Percentiles rank a stretch among this genome's conserved stretches.
Evolutionary conservation across 2,113 vertebrate species (phyloP).

Genomic region (Phylloscopus trochiloides): DNA sequence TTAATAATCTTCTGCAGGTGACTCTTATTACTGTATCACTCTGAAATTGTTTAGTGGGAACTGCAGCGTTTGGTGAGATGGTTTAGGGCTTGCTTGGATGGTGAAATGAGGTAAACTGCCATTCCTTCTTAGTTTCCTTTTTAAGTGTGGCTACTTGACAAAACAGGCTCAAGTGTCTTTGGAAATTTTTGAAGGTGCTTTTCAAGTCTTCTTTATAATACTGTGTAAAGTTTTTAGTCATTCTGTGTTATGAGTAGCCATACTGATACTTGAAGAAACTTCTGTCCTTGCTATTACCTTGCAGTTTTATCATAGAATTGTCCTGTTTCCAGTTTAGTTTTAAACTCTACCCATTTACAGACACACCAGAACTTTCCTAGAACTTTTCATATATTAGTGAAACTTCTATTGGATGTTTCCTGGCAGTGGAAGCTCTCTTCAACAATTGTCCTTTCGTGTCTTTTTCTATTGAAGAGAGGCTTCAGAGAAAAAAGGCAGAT

Average conservation of each 20-base stretch:
- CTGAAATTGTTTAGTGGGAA: not conserved
- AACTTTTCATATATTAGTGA: not conserved
- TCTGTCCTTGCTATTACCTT: not conserved
- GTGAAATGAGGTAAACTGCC: not conserved
- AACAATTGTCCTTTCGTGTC: not conserved
- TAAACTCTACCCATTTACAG: not conserved
- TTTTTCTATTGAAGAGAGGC: not conserved
- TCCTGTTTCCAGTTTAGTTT: not conserved
- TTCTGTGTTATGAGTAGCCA: not conserved
- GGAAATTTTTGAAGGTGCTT: not conserved
- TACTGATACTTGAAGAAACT: not conserved
- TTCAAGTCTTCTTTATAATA: not conserved
- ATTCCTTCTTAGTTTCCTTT: not conserved
- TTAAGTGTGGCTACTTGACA: not conserved
- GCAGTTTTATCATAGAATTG: not conserved
- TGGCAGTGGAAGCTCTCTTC: not conserved
- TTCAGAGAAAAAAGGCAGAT: not conserved
- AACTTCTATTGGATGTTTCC: not conserved
- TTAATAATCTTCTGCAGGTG: not conserved
- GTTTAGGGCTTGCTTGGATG: not conserved
- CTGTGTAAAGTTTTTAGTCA: not conserved
- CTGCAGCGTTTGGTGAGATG: not conserved
- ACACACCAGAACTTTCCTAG: not conserved
- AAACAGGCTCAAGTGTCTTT: not conserved
- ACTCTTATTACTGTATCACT: not conserved